Base-by-base conservation (phyloP, 2,888 invertebrate species). In the Oligia strigilis region DNA sequence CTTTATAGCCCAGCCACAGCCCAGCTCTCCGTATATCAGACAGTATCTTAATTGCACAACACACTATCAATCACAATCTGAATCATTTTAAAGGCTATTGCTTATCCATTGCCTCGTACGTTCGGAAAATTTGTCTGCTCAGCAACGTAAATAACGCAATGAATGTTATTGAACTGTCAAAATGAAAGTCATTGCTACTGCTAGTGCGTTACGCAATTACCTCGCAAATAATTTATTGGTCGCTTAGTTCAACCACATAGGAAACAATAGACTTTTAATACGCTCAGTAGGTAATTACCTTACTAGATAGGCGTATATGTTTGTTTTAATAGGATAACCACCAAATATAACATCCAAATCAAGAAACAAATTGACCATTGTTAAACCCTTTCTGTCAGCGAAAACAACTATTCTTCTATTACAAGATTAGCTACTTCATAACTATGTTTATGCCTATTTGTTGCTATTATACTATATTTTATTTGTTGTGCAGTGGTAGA, bases 1-100 rank as follows among this genome's bases (percentile, higher is more conserved):
- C 67, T 87, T 87, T 74, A 78, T 69, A 40, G 80, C 64, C 64
- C 4, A 17, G 36, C 55, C n/a, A 77, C 74, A 64, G 66, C 65
- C 55, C 2, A 60, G 43, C 72, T 72, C 40, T 72, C 62, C 76
- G 66, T 75, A 66, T 70, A 83, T 66, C 43, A 71, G 43, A 23
- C 4, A n/a, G n/a, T 13, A n/a, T n/a, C 29, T 0, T 29, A 62
- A 29, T 14, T 62, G 13, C 58, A n/a, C n/a, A n/a, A 11, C 11
- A 60, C n/a, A 60, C 58, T 60, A n/a, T 11, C 11, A n/a, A n/a
- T n/a, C 58, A 4, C 11, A n/a, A 60, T n/a, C 58, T 60, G n/a
- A n/a, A n/a, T 11, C 11, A 60, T 60, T n/a, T 60, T n/a, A 11
- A n/a, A n/a, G 58, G n/a, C 11, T n/a, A n/a, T 60, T n/a, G n/a